Evolutionary conservation across 2,113 vertebrate species (phyloP), one percentile per base, ranked within the genome.

Genomic region (Hyperopisus bebe): DNA sequence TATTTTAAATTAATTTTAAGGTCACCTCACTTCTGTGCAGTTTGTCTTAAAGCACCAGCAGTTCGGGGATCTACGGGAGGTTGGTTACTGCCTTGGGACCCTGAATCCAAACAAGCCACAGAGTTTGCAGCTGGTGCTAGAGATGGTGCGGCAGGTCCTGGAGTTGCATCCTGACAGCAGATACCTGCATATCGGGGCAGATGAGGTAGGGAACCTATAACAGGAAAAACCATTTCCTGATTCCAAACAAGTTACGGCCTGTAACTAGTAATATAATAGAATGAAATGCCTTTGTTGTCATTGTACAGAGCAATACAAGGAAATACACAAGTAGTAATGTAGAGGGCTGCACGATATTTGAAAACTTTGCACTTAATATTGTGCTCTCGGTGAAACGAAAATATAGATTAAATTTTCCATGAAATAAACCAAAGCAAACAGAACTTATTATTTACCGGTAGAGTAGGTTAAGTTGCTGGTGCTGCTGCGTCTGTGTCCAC

Each of bases 121-220:
- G 82, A 96, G 97, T 0, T 91, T 94, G 91, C 92, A 86, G 0
- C 92, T 99, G 91, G 94, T 99, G 89, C 92, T 92, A 82, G 94
- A 96, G 92, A 98, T 99, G 97, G 90, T 99, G 7, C 95, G 95
- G 90, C 98, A 99, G 93, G 96, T 99, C 58, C 94, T 99, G 95
- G 94, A 94, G 19, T 94, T 97, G 86, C 98, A 99, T 1, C 92
- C 94, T 0, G 95, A 91, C 0, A 3, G 96, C 0, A 92, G 89
- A 0, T 96, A 95, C 88, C 92, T 99, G 42, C 98, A 99, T 93
- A 95, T 99, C 0, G 98, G 98, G 31, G 98, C 97, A 31, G 98
- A 99, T 11, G 98, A 99, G 97, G 98, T 98, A 91, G 31, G 92
- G 90, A 44, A 47, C 44, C 21, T 47, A n/a, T 84, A 84, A 44